Conservation (phyloP, 2,888 invertebrate species). For the Pseudoips prasinana region DNA sequence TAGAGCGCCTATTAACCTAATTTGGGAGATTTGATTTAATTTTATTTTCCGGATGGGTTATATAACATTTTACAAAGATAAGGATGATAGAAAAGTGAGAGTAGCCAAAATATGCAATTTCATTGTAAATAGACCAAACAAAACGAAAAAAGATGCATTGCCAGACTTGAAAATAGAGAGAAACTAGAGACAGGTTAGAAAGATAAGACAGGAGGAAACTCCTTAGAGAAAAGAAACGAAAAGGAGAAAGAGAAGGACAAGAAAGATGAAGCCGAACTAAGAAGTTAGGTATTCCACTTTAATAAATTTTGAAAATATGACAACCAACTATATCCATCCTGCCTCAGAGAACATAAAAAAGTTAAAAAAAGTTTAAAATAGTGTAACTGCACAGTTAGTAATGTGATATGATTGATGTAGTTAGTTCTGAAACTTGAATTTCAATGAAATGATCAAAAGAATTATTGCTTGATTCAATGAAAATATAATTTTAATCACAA, state of each 20-base stretch:
- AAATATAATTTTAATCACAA: no score
- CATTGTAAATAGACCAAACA: slow-evolving; percentile 95
- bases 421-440: no score
- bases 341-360: no score
- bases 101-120: slow-evolving; percentile 95
- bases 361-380: no score
- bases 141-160: slow-evolving; percentile 91
- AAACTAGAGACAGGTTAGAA: slow-evolving; percentile 91
- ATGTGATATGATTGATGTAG: no score
- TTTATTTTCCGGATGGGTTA: slow-evolving; percentile 93
- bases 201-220: slow-evolving; percentile 92
- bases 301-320: slow-evolving; percentile 92
- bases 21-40: no score
- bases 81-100: slow-evolving; percentile 92
- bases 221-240: slow-evolving; percentile 87
- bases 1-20: no score
- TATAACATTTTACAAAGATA: slow-evolving; percentile 94
- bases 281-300: slow-evolving; percentile 92
- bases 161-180: slow-evolving; percentile 91
- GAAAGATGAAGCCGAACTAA: slow-evolving; percentile 90
- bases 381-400: no score
- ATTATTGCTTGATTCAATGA: no score
- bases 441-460: no score
- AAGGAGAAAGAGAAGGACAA: slow-evolving; percentile 90
- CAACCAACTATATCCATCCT: slow-evolving; percentile 88